Base-by-base conservation (phyloP, 2,113 vertebrate species). In the Platichthys flesus region DNA sequence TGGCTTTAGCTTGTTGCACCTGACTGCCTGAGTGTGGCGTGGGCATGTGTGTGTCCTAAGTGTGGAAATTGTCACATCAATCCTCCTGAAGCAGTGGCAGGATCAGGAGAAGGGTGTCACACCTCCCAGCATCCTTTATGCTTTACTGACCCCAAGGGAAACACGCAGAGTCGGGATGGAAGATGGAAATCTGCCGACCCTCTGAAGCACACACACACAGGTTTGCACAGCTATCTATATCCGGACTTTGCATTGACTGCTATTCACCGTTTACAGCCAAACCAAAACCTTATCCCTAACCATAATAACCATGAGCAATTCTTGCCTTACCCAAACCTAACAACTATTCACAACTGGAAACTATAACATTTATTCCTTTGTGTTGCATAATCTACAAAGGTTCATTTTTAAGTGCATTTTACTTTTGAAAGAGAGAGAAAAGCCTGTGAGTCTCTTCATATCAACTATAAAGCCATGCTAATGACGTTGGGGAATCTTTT, bases 401-500 rank as follows among this genome's bases (percentile, higher is more conserved):
- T 35, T 55, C 49, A n/a, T 47, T 31, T 51, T 71, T 21, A 67
- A 63, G 64, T 70, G 42, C 28, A 56, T 85, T 80, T 80, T 82
- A 71, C 76, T 76, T 82, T 52, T 83, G 60, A 84, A 59, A 84
- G 62, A 88, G 69, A 78, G 37, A 71, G 67, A 76, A 61, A 84
- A 75, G 40, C 56, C 55, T 47, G 55, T 16, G 45, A 87, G 69
- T 64, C 57, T 51, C 71, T 79, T 67, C 52, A 57, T 70, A 59
- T 67, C 18, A 82, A 75, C 72, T 85, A 74, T 5, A 90, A 88
- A 87, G 87, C 59, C 79, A 89, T 92, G 89, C 63, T 88, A 91
- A 89, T 88, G 68, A 85, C 61, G 62, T 58, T 24, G 31, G 71
- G 73, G 76, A 81, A 56, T 86, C 51, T 59, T 80, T 79, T 82